These are phyloP conservation scores for Homarus gammarus DNA, from an alignment of 2,888 invertebrate species.

Conservation along the genomic window DNA sequence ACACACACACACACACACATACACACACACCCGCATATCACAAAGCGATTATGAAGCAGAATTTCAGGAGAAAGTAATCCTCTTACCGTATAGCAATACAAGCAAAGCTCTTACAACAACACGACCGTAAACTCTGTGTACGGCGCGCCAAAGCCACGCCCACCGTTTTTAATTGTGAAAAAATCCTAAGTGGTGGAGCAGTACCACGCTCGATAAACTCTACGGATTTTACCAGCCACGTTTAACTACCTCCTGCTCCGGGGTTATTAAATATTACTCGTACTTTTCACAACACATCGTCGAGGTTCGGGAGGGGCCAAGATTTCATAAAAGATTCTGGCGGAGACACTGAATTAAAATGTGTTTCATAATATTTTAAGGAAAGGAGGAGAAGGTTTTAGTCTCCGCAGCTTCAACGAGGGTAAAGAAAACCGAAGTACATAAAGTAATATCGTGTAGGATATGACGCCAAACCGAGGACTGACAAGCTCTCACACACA, in stretches of 20 bases:
- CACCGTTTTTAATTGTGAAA: background rate
- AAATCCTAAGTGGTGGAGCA: background rate
- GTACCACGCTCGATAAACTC: background rate
- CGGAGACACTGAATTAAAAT: no score
- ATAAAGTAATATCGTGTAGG: slow-evolving; percentile 17
- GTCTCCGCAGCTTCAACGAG: background rate
- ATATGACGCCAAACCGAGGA: background rate
- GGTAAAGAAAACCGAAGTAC: background rate
- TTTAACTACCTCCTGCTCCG: background rate
- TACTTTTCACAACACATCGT: no score
- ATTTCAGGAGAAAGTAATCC: background rate
- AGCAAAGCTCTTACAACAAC: slow-evolving; percentile 5
- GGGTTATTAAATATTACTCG: background rate
- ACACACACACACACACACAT: background rate
- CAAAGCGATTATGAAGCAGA: background rate
- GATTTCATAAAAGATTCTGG: no score
- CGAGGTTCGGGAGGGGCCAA: no score
- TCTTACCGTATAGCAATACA: background rate
- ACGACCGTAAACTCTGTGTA: background rate
- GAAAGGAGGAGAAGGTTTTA: no score
- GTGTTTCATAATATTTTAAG: no score
- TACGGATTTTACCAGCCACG: background rate
- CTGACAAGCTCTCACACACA: background rate
- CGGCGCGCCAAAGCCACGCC: background rate
- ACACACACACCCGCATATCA: background rate